Percentiles rank a stretch among this genome's conserved stretches.
Conservation (phyloP, 2,113 vertebrate genomes). For the Archilochus colubris region DNA sequence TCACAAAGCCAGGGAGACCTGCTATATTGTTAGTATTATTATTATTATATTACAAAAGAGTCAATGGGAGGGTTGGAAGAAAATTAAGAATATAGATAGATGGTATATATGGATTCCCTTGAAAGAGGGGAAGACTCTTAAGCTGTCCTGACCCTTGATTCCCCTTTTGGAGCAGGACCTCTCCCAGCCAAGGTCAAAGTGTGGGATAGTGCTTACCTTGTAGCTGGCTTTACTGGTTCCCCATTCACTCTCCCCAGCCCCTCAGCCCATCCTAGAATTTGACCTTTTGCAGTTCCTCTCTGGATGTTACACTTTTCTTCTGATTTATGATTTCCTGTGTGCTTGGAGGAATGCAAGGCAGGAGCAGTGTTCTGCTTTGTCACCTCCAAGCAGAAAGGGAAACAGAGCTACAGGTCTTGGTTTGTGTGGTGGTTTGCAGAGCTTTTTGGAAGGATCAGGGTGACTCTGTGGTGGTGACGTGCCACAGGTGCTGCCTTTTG, state of each 20-base stretch:
- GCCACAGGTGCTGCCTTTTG: neutral
- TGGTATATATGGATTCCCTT: neutral
- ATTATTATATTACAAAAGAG: neutral
- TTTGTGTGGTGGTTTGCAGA: neutral
- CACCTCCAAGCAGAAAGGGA: conserved; percentile 13
- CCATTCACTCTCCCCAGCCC: neutral
- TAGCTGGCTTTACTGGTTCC: neutral
- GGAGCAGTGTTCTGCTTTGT: conserved; percentile 14
- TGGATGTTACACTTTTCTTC: conserved; percentile 23
- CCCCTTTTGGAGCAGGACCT: neutral
- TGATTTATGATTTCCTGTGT: conserved; percentile 65
- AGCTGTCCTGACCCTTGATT: neutral
- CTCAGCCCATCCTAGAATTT: neutral
- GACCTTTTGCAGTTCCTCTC: neutral
- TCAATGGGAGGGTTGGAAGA: neutral
- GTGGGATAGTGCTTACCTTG: neutral
- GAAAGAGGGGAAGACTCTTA: neutral
- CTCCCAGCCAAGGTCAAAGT: neutral
- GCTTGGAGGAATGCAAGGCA: conserved; percentile 48
- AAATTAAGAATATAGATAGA: neutral
- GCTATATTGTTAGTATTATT: neutral
- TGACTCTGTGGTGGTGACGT: neutral
- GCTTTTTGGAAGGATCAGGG: neutral
- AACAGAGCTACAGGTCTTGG: neutral
- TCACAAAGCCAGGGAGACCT: neutral